Base-by-base conservation (phyloP, 2,888 invertebrate species). In the Gasteruption jaculator region DNA sequence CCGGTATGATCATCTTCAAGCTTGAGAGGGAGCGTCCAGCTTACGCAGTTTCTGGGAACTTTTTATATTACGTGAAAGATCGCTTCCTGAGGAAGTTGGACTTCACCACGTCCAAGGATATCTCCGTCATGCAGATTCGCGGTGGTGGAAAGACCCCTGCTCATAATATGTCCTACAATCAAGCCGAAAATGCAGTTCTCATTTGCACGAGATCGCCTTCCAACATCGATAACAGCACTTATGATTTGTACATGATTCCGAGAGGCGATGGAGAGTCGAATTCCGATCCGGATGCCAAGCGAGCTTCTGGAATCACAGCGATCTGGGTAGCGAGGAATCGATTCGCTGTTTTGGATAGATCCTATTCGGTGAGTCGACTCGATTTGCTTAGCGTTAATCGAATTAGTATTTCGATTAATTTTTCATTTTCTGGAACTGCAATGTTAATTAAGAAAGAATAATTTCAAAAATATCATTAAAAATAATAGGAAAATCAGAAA, bases 261-360 rank as follows among this genome's bases (percentile, higher is more conserved):
- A 85, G 86, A 37, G n/a, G n/a, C n/a, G 86, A 86, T 34, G 76
- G 76, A 10, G 73, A 73, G 42, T 58, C 62, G 1, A 63, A 46
- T 20, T 64, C 69, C 1, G 76, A 83, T 70, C 72, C 82, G 4
- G 90, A 87, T 50, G 83, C 85, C 38, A 89, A 89, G 63, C 77
- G 96, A 7, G 90, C 91, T 0, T 82, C 89, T 22, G 97, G 97
- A 39, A 75, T 94, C 41, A 89, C 91, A 5, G 94, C 96, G 12
- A 80, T 94, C 43, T 94, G 89, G 97, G 95, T 99, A 18, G 97
- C 97, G 0, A 78, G 99, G 57, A 99, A 99, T 73, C 77, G 97
- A 38, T 97, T 97, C 74, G 99, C 97, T 1, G 95, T 96, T 0
- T 75, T 99, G 4, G 99, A 99, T 70, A 82, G 92, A 63, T 88